Conservation (phyloP, 2,797 vertebrate species). For the Lates japonicus region DNA sequence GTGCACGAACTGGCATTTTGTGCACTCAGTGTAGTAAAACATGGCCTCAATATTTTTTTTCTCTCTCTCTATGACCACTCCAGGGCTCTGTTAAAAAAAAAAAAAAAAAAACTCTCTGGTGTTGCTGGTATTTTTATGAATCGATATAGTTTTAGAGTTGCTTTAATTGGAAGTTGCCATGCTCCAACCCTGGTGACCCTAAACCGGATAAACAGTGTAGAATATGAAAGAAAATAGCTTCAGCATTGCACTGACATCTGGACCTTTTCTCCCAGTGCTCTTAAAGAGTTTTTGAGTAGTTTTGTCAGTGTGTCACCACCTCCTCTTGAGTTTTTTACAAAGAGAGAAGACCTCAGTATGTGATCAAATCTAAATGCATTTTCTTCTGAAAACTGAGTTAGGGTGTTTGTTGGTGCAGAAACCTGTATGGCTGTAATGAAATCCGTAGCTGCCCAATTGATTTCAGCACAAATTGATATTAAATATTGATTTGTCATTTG, state of each 20-base stretch:
- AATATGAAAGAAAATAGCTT: not conserved
- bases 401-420: slow-evolving; percentile 14
- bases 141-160: no score
- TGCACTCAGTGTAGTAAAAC: no score
- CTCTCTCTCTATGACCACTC: no score
- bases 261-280: no score
- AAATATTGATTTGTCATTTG: slow-evolving; percentile 40
- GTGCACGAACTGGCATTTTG: no score
- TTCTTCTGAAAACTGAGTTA: not conserved
- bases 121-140: no score
- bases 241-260: not conserved
- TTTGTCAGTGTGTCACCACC: not conserved
- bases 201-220: not conserved
- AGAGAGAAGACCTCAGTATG: not conserved
- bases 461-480: slow-evolving; percentile 46
- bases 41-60: no score
- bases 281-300: not conserved
- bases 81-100: no score
- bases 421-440: slow-evolving; percentile 4
- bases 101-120: no score
- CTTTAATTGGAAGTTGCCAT: no score
- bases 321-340: no score
- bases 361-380: not conserved
- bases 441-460: not conserved
- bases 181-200: not conserved